Base-by-base conservation (phyloP, 2,888 invertebrate species). In the Rhingia campestris region DNA sequence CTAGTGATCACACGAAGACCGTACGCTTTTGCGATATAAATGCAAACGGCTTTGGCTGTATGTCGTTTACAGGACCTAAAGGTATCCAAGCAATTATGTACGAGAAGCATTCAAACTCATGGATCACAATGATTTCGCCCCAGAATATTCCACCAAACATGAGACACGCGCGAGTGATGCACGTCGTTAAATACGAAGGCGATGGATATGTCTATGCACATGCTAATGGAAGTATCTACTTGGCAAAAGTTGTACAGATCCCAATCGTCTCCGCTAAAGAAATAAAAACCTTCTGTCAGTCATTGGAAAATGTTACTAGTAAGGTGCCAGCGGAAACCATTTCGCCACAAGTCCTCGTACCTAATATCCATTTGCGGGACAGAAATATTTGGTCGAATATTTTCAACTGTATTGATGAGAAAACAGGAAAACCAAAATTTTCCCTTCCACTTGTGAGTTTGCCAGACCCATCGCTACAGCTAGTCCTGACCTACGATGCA, bases 51-150 rank as follows among this genome's bases (percentile, higher is more conserved):
- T 12, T 9, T 4, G 14, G 4, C 1, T 59, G 67, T 7, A 75
- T 75, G 49, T 5, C 59, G 4, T 75, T 67, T 14, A 75, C 58
- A 2, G 75, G 75, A 6, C 75, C 75, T 0, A 53, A 6, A 53
- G 75, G 75, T 0, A 22, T 59, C 9, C n/a, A 43, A 41, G 67
- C 51, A 2, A 32, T 67, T 1, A 53, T 51, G 0, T 75, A 51
- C 32, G 37, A 67, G 0, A 37, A 47, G 10, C 9, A 37, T 22
- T 3, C n/a, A 0, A 64, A 74, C 39, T 5, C 22, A 10, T 54
- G 54, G 72, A 43, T 0, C 7, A 6, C 33, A 0, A 7, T 64
- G 3, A 37, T 74, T 45, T 39, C 12, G 12, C 37, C 73, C 4
- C 37, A 54, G 12, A 39, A 6, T 14, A 3, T 64, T 1, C 47